A percentile compares a stretch with the other conserved stretches of the same genome.
phyloP scores from a whole-genome alignment of 2,113 vertebrate genomes.

The Macaca mulatta region DNA sequence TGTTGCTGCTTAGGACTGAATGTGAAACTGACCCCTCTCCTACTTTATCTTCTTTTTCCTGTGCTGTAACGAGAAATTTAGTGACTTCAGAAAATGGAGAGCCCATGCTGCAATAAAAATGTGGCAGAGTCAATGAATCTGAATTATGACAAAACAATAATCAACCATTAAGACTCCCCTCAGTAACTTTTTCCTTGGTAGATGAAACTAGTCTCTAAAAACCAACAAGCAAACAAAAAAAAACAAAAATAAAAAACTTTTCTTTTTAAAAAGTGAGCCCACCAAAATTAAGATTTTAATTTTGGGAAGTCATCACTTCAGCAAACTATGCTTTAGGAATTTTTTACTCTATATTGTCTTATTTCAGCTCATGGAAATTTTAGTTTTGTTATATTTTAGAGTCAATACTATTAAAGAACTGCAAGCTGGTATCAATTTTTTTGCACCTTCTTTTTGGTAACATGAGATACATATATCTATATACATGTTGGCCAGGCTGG shows the following conservation, averaged over 20 bases:
- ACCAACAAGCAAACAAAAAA: too few relatives aligned
- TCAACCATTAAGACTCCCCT: not conserved
- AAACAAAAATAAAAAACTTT: not conserved
- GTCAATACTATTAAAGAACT: not conserved
- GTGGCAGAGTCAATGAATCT: not conserved
- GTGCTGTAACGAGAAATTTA: not conserved
- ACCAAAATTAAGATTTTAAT: not conserved
- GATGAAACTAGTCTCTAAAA: too few relatives aligned
- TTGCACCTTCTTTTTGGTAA: not conserved
- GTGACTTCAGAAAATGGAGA: constrained; percentile 47
- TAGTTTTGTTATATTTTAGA: not conserved
- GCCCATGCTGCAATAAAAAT: not conserved
- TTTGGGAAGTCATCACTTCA: constrained; percentile 11
- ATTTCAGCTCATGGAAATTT: not conserved
- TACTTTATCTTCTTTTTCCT: constrained; percentile 45
- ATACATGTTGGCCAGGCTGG: too few relatives aligned
- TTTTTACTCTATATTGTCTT: not conserved
- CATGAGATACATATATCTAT: too few relatives aligned
- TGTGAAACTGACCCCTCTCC: constrained; percentile 1
- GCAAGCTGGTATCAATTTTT: not conserved
- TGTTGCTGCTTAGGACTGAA: constrained; percentile 24
- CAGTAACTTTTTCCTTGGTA: not conserved
- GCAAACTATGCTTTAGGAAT: not conserved
- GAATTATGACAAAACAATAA: not conserved
- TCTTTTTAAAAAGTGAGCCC: constrained; percentile 9